Evolutionary conservation across 2,888 invertebrate species (phyloP).

Genomic region (Sinopyrophorus schimmeli): DNA sequence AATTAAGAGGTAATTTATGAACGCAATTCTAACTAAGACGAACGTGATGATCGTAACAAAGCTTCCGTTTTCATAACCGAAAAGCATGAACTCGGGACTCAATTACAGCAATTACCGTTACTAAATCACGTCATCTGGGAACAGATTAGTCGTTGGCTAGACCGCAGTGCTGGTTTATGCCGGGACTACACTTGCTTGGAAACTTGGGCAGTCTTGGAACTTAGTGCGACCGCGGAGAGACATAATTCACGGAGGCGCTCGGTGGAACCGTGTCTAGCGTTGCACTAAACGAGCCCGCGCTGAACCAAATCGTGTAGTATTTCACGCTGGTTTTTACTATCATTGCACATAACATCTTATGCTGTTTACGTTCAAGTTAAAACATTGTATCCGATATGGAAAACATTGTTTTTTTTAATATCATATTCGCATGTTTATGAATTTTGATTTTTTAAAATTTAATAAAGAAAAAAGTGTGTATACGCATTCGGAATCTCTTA

Average conservation of each 20-base stretch:
- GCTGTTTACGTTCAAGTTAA: too few species aligned
- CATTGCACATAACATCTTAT: too few species aligned
- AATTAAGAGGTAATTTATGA: constrained; percentile 19
- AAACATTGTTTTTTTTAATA: too few species aligned
- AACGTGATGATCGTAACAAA: constrained; percentile 24
- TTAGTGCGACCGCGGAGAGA: constrained; percentile 49
- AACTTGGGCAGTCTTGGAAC: constrained; percentile 49
- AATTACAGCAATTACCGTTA: constrained; percentile 52
- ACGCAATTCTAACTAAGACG: constrained; percentile 7
- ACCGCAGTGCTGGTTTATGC: constrained; percentile 42
- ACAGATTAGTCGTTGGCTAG: constrained; percentile 52
- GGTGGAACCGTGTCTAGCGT: constrained; percentile 42
- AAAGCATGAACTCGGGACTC: constrained; percentile 38
- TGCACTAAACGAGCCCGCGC: constrained; percentile 38
- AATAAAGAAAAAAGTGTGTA: too few species aligned
- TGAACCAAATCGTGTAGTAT: constrained; percentile 41
- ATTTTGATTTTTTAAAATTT: too few species aligned
- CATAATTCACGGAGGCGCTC: constrained; percentile 49
- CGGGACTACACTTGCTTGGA: constrained; percentile 39
- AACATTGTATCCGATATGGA: too few species aligned
- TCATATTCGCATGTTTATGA: too few species aligned
- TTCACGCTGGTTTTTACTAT: constrained; percentile 33
- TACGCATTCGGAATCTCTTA: too few species aligned
- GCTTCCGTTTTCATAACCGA: constrained; percentile 28
- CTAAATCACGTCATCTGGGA: constrained; percentile 53